phyloP scores from a whole-genome alignment of 2,113 vertebrate species.

The Ploceus nigricollis region DNA sequence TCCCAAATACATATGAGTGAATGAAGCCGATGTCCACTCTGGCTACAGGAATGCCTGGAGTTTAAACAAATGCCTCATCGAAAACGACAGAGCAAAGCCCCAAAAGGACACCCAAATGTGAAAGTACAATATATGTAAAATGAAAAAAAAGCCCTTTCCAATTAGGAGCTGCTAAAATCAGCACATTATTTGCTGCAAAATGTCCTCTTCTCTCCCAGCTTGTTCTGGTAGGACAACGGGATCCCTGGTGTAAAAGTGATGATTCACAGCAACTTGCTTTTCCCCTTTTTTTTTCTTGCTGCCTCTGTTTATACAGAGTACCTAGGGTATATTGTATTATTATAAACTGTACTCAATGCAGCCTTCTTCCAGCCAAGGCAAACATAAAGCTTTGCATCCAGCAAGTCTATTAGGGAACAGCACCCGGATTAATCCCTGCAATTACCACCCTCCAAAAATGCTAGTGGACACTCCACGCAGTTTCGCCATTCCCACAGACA shows the following conservation, averaged over 20 bases:
- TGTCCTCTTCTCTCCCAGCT: not conserved
- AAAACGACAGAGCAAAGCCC: not conserved
- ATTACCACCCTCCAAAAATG: not conserved
- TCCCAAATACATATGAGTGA: slow-evolving; percentile 64
- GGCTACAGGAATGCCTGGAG: not conserved
- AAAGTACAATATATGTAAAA: not conserved
- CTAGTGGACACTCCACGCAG: not conserved
- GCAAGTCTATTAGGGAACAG: not conserved
- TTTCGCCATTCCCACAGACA: not conserved
- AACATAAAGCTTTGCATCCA: not conserved
- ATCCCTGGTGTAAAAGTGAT: not conserved
- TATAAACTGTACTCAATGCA: not conserved
- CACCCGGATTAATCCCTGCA: slow-evolving; percentile 13
- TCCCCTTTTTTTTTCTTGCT: not conserved
- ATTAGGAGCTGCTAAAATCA: not conserved
- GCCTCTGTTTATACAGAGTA: not conserved
- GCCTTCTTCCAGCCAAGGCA: not conserved
- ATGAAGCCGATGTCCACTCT: slow-evolving; percentile 38
- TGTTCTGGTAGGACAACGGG: not conserved
- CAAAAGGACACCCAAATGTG: rapidly evolving
- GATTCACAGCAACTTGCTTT: not conserved
- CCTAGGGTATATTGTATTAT: not conserved
- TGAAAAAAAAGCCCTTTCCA: not conserved
- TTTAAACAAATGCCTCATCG: not conserved
- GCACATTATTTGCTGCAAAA: not conserved